These are phyloP conservation scores for Gisinianus flammeolus DNA, from an alignment of 2,888 invertebrate genomes.

Conservation along the genomic window DNA sequence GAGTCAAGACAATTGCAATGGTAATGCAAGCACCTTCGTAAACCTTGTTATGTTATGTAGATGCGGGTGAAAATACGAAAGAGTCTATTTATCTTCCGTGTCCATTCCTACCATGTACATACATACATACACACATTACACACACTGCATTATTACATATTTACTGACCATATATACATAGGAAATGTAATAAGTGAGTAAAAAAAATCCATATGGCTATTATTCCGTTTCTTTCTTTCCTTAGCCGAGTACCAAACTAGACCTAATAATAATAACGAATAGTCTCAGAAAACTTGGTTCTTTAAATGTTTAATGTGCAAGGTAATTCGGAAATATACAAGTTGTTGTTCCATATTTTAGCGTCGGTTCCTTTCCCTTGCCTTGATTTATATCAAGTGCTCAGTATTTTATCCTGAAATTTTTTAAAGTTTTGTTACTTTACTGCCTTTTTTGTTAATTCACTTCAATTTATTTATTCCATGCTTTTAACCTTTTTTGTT, in stretches of 20 bases:
- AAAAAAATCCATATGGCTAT: no score
- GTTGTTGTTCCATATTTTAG: conserved; percentile 38
- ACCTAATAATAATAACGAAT: conserved; percentile 27
- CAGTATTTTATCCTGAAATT: conserved; percentile 35
- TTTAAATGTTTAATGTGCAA: conserved; percentile 37
- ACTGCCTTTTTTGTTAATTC: conserved; percentile 27
- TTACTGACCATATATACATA: background rate
- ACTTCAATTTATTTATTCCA: conserved; percentile 35
- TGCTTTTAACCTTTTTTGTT: conserved; percentile 29
- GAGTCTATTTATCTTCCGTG: conserved; percentile 2
- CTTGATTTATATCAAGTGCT: conserved; percentile 23
- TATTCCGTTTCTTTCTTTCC: background rate
- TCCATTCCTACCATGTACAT: background rate
- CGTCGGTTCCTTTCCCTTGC: conserved; percentile 26
- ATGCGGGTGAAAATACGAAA: conserved; percentile 13
- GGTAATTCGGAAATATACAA: conserved; percentile 32
- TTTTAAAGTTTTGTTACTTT: conserved; percentile 30
- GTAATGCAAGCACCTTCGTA: conserved; percentile 4
- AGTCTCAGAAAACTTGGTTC: conserved; percentile 8
- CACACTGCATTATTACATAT: background rate
- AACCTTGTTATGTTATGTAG: background rate
- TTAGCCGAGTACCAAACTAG: no score
- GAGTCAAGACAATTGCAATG: background rate
- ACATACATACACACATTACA: background rate
- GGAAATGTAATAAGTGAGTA: background rate